A percentile compares a stretch with the other conserved stretches of the same genome.
phyloP scores from a whole-genome alignment of 2,113 vertebrate genomes.

The Canis aureus region DNA sequence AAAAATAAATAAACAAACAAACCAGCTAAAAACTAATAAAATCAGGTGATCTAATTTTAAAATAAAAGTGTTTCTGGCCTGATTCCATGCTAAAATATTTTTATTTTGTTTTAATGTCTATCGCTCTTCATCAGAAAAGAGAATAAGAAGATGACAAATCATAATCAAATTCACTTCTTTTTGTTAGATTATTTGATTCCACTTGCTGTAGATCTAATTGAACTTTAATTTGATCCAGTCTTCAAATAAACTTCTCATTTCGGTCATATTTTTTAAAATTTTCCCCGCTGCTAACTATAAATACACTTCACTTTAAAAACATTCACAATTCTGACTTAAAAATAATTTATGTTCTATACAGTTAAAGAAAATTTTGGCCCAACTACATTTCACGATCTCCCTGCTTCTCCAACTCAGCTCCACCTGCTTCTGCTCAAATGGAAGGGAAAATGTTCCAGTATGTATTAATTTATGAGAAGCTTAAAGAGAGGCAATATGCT shows the following conservation, averaged over 20 bases:
- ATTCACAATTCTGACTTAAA: constrained; percentile 40
- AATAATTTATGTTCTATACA: neutral
- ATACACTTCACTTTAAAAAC: constrained; percentile 35
- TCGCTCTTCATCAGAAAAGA: constrained; percentile 10
- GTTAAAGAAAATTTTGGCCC: constrained; percentile 1
- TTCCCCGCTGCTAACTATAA: constrained; percentile 10
- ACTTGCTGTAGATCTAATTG: neutral
- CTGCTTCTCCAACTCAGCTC: neutral
- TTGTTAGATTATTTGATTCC: constrained; percentile 1
- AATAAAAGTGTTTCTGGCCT: constrained; percentile 6
- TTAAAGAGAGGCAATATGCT: neutral
- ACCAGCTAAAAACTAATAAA: constrained; percentile 47
- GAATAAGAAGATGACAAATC: neutral
- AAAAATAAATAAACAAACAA: neutral
- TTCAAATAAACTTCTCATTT: constrained; percentile 40
- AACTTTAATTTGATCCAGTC: constrained; percentile 33
- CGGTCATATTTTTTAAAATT: constrained; percentile 43
- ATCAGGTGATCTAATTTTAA: constrained; percentile 34
- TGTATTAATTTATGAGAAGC: neutral
- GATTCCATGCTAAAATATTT: neutral
- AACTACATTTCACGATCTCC: neutral
- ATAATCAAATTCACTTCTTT: constrained; percentile 7
- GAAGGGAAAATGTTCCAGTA: neutral
- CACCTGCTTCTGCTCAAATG: constrained; percentile 11
- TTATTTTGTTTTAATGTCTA: constrained; percentile 5